Evolutionary conservation across 1,140 invertebrate genomes (phyloP).

Genomic region (Aphelenchoides fujianensis): DNA sequence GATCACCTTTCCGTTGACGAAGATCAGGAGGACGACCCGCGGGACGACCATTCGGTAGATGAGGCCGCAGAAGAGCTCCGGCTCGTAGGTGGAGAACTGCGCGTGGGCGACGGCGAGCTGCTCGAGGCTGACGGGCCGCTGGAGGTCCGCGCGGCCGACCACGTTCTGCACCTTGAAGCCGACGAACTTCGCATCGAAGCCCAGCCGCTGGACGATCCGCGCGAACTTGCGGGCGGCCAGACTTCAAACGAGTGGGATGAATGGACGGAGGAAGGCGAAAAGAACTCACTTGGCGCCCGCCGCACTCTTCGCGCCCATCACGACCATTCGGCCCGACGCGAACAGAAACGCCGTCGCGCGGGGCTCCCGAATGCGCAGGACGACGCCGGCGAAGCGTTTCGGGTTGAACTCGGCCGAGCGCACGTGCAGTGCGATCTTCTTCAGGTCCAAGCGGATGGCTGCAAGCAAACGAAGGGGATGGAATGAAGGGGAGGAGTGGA

Average conservation of each 20-base stretch:
- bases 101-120: slow-evolving; percentile 91
- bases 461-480: slow-evolving; percentile 26
- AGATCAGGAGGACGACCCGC: slow-evolving; percentile 83
- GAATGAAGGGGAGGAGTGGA: slow-evolving; percentile 3
- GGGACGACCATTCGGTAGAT: slow-evolving; percentile 99
- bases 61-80: slow-evolving; percentile 86
- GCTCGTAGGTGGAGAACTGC: slow-evolving; percentile 82
- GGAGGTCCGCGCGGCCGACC: slow-evolving; percentile 98
- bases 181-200: slow-evolving; percentile 94
- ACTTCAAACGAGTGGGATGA: slow-evolving; percentile 69
- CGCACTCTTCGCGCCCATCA: slow-evolving; percentile 97
- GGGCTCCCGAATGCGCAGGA: slow-evolving; percentile 98
- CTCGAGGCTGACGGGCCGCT: slow-evolving; percentile 96
- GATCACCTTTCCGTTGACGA: slow-evolving; percentile 51
- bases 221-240: slow-evolving; percentile 75
- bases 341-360: slow-evolving; percentile 97
- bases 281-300: slow-evolving; percentile 75
- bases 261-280: background rate
- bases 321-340: slow-evolving; percentile 99
- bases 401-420: slow-evolving; percentile 99
- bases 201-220: slow-evolving; percentile 96
- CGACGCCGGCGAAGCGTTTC: slow-evolving; percentile 98
- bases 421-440: slow-evolving; percentile 96
- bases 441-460: slow-evolving; percentile 78
- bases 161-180: slow-evolving; percentile 97